Conservation (phyloP, 2,113 vertebrate genomes). For the Xiphias gladius region DNA sequence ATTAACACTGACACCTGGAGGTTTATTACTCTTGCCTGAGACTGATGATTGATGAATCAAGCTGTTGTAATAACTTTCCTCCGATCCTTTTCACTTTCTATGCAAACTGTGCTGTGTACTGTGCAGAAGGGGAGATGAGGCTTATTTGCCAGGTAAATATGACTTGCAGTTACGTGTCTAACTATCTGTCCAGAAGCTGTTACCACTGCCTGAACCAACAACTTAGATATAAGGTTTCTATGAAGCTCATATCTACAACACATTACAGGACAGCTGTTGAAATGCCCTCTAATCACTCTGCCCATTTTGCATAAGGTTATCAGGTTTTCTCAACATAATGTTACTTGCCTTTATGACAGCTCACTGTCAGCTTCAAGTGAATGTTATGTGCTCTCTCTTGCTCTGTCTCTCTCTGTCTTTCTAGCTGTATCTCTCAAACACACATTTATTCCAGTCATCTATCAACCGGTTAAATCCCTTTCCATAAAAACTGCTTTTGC, state of each 20-base stretch:
- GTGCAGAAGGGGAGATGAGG: background rate
- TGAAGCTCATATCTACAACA: background rate
- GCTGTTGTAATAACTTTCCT: conserved; percentile 23
- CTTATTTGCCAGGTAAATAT: conserved; percentile 68
- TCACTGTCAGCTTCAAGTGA: background rate
- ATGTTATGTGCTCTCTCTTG: background rate
- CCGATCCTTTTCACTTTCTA: conserved; percentile 35
- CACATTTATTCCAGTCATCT: too few species aligned
- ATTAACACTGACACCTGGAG: too few species aligned
- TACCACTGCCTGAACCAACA: conserved; percentile 8
- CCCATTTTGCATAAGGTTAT: conserved; percentile 3
- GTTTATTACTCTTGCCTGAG: too few species aligned
- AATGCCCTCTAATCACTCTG: background rate
- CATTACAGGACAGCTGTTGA: background rate
- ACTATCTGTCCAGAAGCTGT: background rate
- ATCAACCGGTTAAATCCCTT: too few species aligned
- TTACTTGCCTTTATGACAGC: background rate
- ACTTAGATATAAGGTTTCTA: too few species aligned
- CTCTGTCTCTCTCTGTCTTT: background rate
- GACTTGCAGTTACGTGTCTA: background rate
- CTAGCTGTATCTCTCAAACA: too few species aligned
- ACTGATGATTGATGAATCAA: too few species aligned
- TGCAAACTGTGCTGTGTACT: conserved; percentile 52
- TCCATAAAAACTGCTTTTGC: too few species aligned
- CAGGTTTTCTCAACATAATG: background rate